Conservation (phyloP, 2,888 invertebrate genomes). For the Leistus spinibarbis region DNA sequence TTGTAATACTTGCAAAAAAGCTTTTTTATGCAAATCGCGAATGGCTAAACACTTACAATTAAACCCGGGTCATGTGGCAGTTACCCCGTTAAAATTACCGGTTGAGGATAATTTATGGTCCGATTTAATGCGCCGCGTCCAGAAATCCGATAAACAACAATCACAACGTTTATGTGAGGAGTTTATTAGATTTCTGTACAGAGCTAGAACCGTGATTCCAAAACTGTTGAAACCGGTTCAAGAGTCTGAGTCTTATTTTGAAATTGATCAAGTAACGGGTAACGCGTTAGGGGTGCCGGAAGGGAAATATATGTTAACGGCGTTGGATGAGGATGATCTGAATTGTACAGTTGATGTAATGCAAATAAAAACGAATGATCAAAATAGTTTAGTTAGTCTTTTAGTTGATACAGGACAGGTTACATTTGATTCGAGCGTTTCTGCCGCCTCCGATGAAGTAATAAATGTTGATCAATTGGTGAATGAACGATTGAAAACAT, state of each 20-base stretch:
- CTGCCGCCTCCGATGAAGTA: slow-evolving; percentile 54
- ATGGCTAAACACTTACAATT: slow-evolving; percentile 67
- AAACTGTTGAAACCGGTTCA: slow-evolving; percentile 50
- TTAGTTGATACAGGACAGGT: slow-evolving; percentile 46
- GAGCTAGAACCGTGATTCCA: slow-evolving; percentile 51
- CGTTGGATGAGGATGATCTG: background rate
- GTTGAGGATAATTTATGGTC: slow-evolving; percentile 53
- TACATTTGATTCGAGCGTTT: slow-evolving; percentile 49
- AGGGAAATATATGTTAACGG: slow-evolving; percentile 52
- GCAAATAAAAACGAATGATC: slow-evolving; percentile 1
- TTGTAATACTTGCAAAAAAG: slow-evolving; percentile 69
- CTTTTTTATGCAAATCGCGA: slow-evolving; percentile 66
- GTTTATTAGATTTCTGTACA: slow-evolving; percentile 51
- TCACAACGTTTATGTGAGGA: slow-evolving; percentile 53
- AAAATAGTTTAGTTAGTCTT: slow-evolving; percentile 27
- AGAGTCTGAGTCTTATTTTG: slow-evolving; percentile 46
- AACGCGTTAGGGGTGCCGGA: slow-evolving; percentile 51
- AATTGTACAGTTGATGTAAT: background rate
- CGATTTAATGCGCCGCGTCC: slow-evolving; percentile 51
- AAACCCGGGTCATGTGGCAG: slow-evolving; percentile 65
- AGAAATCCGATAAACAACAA: slow-evolving; percentile 48
- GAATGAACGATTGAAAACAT: slow-evolving; percentile 55
- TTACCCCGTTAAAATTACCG: slow-evolving; percentile 45
- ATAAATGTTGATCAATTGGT: slow-evolving; percentile 58
- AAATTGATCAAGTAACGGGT: slow-evolving; percentile 51